Base-by-base conservation (phyloP, 2,797 vertebrate species). In the Taeniopygia guttata region DNA sequence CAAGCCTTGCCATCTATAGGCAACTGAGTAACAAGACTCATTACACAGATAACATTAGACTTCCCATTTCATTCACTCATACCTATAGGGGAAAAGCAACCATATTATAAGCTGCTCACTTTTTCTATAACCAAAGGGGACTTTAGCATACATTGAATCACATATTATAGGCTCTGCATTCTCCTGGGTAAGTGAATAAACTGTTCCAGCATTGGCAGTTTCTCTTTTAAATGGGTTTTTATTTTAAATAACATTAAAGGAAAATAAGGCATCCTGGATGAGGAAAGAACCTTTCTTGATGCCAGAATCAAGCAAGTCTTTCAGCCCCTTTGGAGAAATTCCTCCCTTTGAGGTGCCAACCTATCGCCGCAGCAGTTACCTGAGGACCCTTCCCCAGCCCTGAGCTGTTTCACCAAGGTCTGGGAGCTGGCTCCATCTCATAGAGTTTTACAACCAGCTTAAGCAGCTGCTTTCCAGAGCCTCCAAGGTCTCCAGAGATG, bases 61-160 rank as follows among this genome's bases (percentile, higher is more conserved):
- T 92, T 94, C 74, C 49, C 48, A 84, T 89, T 96, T 78, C 19
- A 87, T 78, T 82, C 63, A 76, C 42, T 93, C 21, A 72, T 75
- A 84, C 12, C 76, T 87, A 64, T 54, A 84, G 67, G 75, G 91
- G 75, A 79, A 52, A 93, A 89, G 38, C 48, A 90, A 59, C 60
- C 62, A 51, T 87, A 83, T 26, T 66, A 42, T 25, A 83, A 91
- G 27, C 22, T 32, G 38, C 34, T 91, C 86, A 92, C 10, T 85
- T 90, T 48, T 95, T 56, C 62, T 89, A 13, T 16, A 27, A 86
- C 59, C 56, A 52, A 82, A 87, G 92, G 52, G 34, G 45, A 81
- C 34, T 15, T 19, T 30, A 75, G 46, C 36, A 89, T 43, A 68
- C 29, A 51, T 0, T 59, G 55, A 89, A 81, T 88, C 84, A 75